These are phyloP conservation scores for Ostrea denselamellosa DNA, from an alignment of 1,140 invertebrate genomes.

Conservation along the genomic window DNA sequence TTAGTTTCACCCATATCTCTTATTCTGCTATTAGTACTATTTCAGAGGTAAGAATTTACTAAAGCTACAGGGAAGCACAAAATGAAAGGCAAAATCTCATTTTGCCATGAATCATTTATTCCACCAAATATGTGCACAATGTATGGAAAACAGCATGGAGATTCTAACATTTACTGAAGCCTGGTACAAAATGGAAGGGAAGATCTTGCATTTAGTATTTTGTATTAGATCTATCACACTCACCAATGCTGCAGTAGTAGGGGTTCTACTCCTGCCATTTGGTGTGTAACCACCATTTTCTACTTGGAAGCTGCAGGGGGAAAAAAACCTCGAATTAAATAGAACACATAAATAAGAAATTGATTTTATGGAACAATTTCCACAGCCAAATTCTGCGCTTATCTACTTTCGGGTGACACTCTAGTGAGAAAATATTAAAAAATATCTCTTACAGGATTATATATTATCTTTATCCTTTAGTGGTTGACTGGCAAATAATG, in stretches of 20 bases:
- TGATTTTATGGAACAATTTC: too few species aligned
- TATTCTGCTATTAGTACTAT: background rate
- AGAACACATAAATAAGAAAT: too few species aligned
- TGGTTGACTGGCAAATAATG: too few species aligned
- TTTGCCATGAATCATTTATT: background rate
- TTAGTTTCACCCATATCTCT: background rate
- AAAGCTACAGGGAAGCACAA: too few species aligned
- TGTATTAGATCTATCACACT: slow-evolving; percentile 30
- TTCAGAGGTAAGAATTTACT: background rate
- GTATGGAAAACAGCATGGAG: background rate
- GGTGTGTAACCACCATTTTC: slow-evolving; percentile 44
- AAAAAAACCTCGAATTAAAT: too few species aligned
- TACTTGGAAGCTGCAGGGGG: slow-evolving; percentile 45
- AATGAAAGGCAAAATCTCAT: too few species aligned
- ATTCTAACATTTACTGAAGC: background rate
- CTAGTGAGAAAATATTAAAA: too few species aligned
- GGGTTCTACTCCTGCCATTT: slow-evolving; percentile 49
- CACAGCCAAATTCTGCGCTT: too few species aligned
- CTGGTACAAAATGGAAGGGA: background rate
- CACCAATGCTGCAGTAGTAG: slow-evolving; percentile 70
- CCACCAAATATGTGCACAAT: background rate
- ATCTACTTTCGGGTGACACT: too few species aligned
- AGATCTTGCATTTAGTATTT: background rate
- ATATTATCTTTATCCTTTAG: too few species aligned
- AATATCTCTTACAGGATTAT: too few species aligned